A percentile compares a stretch with the other conserved stretches of the same genome.
phyloP scores from a whole-genome alignment of 2,797 vertebrate genomes.

The Myotis daubentonii region DNA sequence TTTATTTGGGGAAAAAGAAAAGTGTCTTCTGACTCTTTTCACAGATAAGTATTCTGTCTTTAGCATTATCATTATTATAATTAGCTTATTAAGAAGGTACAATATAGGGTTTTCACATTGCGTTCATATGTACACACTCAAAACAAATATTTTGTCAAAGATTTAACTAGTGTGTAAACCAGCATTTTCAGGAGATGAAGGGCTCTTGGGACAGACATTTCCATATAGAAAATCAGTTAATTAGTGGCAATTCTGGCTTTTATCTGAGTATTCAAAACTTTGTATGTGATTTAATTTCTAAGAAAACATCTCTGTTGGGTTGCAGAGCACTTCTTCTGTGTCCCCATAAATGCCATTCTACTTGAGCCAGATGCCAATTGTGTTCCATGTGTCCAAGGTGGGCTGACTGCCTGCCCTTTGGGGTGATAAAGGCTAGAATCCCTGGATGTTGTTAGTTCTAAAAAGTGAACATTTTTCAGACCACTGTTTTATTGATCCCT shows the following conservation, averaged over 20 bases:
- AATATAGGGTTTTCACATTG: neutral
- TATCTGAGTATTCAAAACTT: neutral
- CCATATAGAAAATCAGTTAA: conserved; percentile 20
- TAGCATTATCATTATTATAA: neutral
- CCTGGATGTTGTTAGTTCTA: conserved; percentile 1
- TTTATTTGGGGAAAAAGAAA: neutral
- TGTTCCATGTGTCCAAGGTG: too few relatives aligned
- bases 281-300: neutral
- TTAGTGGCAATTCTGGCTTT: neutral
- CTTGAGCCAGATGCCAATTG: neutral
- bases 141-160: neutral
- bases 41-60: neutral
- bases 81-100: neutral
- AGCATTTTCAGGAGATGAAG: conserved; percentile 7
- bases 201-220: neutral
- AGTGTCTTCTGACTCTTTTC: neutral
- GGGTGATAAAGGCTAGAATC: neutral
- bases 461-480: neutral
- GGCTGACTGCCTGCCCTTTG: neutral
- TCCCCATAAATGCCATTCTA: neutral
- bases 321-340: neutral
- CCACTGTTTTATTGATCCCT: conserved; percentile 23
- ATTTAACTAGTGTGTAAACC: neutral
- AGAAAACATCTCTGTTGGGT: neutral
- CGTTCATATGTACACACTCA: neutral